Percentiles rank a stretch among this genome's conserved stretches.
These are phyloP conservation scores for Chinchilla lanigera DNA, from an alignment of 2,113 vertebrate species.

Conservation along the genomic window DNA sequence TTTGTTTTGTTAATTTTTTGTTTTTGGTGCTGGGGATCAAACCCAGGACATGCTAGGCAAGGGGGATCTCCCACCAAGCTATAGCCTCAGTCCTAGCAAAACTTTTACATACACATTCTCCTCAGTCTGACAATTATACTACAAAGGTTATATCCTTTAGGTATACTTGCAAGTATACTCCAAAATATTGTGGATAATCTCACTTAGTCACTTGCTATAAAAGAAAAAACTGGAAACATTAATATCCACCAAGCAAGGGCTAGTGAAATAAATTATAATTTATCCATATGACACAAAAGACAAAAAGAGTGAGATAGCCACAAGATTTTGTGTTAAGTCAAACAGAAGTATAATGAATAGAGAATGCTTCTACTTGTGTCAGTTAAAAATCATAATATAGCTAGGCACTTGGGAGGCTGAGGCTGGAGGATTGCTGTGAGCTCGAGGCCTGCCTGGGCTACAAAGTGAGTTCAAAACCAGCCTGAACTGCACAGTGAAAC, in stretches of 20 bases:
- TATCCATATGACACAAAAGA: background rate
- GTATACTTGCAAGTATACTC: background rate
- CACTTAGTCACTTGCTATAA: constrained; percentile 16
- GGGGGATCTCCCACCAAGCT: fast-evolving
- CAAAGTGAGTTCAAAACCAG: too few species aligned
- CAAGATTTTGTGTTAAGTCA: background rate
- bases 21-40: background rate
- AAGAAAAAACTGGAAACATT: constrained; percentile 4
- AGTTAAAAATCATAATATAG: background rate
- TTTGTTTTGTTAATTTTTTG: background rate
- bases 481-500: too few species aligned
- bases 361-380: constrained; percentile 1
- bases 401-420: too few species aligned
- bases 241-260: background rate
- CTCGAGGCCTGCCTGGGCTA: too few species aligned
- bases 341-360: background rate
- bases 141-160: background rate
- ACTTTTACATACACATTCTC: background rate
- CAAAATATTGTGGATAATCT: background rate
- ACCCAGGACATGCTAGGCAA: background rate
- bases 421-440: too few species aligned
- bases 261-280: constrained; percentile 25
- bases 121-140: background rate
- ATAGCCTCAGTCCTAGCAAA: background rate
- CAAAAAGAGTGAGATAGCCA: background rate